Base-by-base conservation (phyloP, 92 coral and sea anemone genomes). In the Zoanthus sansibaricus region DNA sequence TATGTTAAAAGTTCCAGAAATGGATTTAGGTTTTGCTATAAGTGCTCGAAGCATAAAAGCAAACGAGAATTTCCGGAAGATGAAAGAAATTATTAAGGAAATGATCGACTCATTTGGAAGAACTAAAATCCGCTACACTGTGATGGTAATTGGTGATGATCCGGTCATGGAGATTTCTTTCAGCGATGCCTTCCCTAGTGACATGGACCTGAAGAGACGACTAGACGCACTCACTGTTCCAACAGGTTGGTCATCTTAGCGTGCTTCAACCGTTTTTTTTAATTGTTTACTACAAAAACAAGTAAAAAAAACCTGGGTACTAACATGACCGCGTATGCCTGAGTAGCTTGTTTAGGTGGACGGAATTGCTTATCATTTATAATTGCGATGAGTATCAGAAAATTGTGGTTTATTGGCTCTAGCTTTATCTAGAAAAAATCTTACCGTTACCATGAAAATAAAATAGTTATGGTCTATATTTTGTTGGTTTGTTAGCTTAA, bases 1-100 rank as follows among this genome's bases (percentile, higher is more conserved):
- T 52, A 71, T 71, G 33, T 84, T 91, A 5, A 76, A 75, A 76
- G 75, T 80, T 15, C 85, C 32, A 8, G 85, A 80, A 6, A 83
- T 94, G 86, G 94, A 93, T 78, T 66, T 94, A 18, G 94, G 86
- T 21, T 94, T 93, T 77, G 95, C 93, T n/a, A 68, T 93, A 31
- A 86, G 89, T 84, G 92, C 98, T 25, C 88, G 91, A 9, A 78
- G 93, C 11, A 46, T 75, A 71, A 87, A 79, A 46, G 90, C 98
- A 46, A 80, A 70, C 49, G 84, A 75, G 16, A 89, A 83, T 64
- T 88, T 94, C 71, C 45, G 49, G 77, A 85, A 87, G 76, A 88
- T 97, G 82, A 97, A 97, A 82, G 94, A 90, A 55, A 88, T 93
- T 49, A 86, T 96, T 17, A 87, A 84, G 55, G 92, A 80, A 59